phyloP scores from a whole-genome alignment of 1,140 invertebrate species.

The Rhysida immarginata region DNA sequence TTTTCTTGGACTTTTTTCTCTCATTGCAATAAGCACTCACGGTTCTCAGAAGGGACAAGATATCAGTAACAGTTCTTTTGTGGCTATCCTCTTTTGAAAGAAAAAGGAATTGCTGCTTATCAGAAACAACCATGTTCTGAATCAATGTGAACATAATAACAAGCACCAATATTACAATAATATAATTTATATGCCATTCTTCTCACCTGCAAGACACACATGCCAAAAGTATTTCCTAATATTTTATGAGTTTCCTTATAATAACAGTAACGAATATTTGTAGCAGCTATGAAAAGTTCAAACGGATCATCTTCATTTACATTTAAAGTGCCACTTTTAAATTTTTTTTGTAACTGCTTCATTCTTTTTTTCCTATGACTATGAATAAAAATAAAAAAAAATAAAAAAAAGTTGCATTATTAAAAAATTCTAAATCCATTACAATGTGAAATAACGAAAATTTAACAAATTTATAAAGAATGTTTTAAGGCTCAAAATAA shows the following conservation, averaged over 20 bases:
- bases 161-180: not conserved
- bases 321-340: conserved; percentile 72
- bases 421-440: no score
- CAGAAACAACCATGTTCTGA: no score
- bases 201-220: conserved; percentile 82
- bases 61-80: no score
- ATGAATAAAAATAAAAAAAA: conserved; percentile 18
- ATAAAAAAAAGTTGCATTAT: not conserved
- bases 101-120: not conserved
- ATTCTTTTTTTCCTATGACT: conserved; percentile 89
- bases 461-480: no score
- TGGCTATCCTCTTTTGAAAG: no score
- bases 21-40: no score
- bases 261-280: conserved; percentile 93
- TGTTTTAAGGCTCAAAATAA: no score
- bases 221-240: conserved; percentile 92
- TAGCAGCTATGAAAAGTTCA: conserved; percentile 90
- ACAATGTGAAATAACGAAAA: no score
- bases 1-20: no score
- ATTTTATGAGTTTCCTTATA: conserved; percentile 97
- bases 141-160: not conserved
- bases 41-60: no score
- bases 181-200: not conserved
- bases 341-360: conserved; percentile 70
- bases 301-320: conserved; percentile 93